Percentiles rank a stretch among this genome's conserved stretches.
phyloP scores from a whole-genome alignment of 2,888 invertebrate genomes.

The Pecten maximus region DNA sequence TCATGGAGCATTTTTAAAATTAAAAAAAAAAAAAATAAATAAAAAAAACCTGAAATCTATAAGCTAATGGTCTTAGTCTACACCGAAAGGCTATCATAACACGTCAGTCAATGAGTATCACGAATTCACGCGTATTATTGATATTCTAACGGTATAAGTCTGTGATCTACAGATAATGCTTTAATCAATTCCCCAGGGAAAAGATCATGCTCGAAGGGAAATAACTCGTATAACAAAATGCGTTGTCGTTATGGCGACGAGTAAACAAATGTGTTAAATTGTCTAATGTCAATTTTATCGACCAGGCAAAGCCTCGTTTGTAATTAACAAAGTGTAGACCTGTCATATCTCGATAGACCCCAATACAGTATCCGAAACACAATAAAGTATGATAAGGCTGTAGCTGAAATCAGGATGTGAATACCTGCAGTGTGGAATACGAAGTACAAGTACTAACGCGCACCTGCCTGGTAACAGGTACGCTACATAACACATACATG shows the following conservation, averaged over 20 bases:
- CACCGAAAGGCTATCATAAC: no score
- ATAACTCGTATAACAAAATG: neutral
- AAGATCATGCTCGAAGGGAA: neutral
- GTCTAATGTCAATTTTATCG: neutral
- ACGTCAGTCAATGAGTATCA: no score
- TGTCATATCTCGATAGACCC: neutral
- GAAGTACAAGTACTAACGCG: neutral
- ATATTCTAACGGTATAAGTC: no score
- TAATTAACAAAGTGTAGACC: neutral
- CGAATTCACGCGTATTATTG: no score
- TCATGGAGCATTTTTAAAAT: no score
- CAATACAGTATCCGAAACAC: neutral
- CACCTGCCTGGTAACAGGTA: neutral
- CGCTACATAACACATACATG: neutral
- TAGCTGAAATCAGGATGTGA: neutral
- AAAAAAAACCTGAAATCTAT: no score
- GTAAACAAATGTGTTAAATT: neutral
- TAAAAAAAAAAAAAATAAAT: no score
- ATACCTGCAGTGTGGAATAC: neutral
- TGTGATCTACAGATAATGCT: no score
- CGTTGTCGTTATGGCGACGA: neutral
- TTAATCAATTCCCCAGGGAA: no score
- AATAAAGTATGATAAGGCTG: neutral
- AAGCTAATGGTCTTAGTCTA: no score
- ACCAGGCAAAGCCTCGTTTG: neutral